A percentile compares a stretch with the other conserved stretches of the same genome.
Evolutionary conservation across 2,888 invertebrate genomes (phyloP).

Genomic region (Synanthedon andrenaeformis): DNA sequence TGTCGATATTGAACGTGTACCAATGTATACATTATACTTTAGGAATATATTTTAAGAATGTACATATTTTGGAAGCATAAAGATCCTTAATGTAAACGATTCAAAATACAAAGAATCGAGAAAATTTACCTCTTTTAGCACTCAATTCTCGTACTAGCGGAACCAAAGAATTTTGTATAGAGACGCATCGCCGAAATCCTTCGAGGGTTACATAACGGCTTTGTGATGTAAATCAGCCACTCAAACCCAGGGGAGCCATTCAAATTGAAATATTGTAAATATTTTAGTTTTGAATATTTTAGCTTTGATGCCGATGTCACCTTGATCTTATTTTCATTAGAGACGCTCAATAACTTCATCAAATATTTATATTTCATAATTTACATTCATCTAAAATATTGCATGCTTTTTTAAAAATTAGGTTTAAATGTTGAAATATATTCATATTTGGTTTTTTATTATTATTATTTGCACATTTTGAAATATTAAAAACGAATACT

Average conservation of each 20-base stretch:
- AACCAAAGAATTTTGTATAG: slow-evolving; percentile 8
- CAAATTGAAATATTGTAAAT: slow-evolving; percentile 53
- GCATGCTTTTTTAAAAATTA: no score
- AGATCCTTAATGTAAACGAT: slow-evolving; percentile 9
- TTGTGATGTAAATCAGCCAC: slow-evolving; percentile 62
- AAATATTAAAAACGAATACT: no score
- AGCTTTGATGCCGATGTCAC: slow-evolving; percentile 14
- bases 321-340: slow-evolving; percentile 8
- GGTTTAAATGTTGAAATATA: no score
- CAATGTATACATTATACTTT: slow-evolving; percentile 7
- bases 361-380: no score
- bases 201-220: slow-evolving; percentile 45
- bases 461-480: no score
- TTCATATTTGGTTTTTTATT: no score
- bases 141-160: slow-evolving; percentile 7
- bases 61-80: not conserved
- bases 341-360: no score
- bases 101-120: slow-evolving; percentile 18
- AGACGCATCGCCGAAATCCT: slow-evolving; percentile 30
- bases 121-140: slow-evolving; percentile 12
- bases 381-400: no score
- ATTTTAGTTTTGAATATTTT: slow-evolving; percentile 38
- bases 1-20: slow-evolving; percentile 7
- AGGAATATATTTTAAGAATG: not conserved
- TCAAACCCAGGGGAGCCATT: slow-evolving; percentile 39